Evolutionary conservation across 2,113 vertebrate genomes (phyloP), one percentile per base, ranked within the genome.

Genomic region (Polyodon spathula): DNA sequence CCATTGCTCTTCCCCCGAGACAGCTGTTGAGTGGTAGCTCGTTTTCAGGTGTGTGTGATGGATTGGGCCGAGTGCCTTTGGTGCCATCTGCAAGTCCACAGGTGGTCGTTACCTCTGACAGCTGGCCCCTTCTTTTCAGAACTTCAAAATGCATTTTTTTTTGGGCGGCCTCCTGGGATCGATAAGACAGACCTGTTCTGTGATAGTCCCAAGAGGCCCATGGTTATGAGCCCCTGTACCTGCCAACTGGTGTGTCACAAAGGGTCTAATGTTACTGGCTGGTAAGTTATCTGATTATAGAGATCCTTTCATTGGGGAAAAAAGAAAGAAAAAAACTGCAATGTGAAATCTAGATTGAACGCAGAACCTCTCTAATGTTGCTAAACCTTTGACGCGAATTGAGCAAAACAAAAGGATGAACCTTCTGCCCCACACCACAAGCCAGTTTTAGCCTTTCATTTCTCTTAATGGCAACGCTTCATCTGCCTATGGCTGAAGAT

Each of bases 181-280:
- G 69, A 76, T 73, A 81, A 88, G 83, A 84, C 76, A 78, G 76
- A 76, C 81, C 73, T 81, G 71, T 39, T 86, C 76, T 76, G 71
- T 84, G 79, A 74, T 73, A 65, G 73, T 82, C 87, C 80, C 86
- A 65, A 69, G 85, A 82, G 77, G 73, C 80, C 80, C 71, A 73
- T 70, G 70, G 81, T 78, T 82, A 69, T 46, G 63, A 62, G 71
- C 78, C 74, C 71, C 80, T 77, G 73, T 90, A 92, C 89, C 89
- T 92, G 89, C 92, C 91, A 93, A 93, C 84, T 92, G 88, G 84
- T 90, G 85, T 90, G 89, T 89, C 89, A 92, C 86, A 84, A 85
- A 82, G 71, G 50, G 70, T 78, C 81, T 90, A 79, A 81, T 80
- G 77, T 90, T 89, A 88, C 87, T 68, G 69, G 64, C 70, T 61